These are phyloP conservation scores for Zele albiditarsus DNA, from an alignment of 2,888 invertebrate genomes.

Conservation along the genomic window DNA sequence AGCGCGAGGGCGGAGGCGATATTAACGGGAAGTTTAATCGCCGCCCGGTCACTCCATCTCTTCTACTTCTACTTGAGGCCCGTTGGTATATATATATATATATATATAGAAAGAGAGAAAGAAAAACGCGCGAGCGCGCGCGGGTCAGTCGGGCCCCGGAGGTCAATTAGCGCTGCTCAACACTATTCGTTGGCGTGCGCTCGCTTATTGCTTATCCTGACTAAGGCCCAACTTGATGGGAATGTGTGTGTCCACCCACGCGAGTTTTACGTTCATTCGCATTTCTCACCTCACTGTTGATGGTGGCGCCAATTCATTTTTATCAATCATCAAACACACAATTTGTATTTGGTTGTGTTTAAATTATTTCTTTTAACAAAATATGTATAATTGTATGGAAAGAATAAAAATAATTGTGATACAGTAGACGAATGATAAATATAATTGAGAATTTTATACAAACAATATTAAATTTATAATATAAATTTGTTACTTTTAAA, in stretches of 20 bases:
- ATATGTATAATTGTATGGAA: too few species aligned
- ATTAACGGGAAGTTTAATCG: constrained; percentile 72
- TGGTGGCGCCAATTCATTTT: constrained; percentile 43
- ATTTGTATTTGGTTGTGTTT: background rate
- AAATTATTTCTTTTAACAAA: background rate
- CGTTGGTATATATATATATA: constrained; percentile 41
- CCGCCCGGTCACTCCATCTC: constrained; percentile 58
- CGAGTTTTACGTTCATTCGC: constrained; percentile 22
- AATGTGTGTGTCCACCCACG: constrained; percentile 44
- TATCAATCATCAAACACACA: constrained; percentile 4
- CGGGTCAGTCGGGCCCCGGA: constrained; percentile 68
- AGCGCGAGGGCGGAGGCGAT: constrained; percentile 56
- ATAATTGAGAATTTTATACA: too few species aligned
- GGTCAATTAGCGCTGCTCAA: constrained; percentile 72
- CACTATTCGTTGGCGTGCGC: constrained; percentile 59
- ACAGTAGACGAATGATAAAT: too few species aligned
- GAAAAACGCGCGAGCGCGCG: constrained; percentile 61
- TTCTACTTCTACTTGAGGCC: constrained; percentile 58
- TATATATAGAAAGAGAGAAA: too few species aligned
- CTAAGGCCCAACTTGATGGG: constrained; percentile 3
- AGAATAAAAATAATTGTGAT: too few species aligned
- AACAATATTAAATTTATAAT: too few species aligned
- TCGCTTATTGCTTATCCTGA: constrained; percentile 50
- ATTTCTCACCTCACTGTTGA: constrained; percentile 21
- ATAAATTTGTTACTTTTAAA: too few species aligned